Conservation (phyloP, 2,797 vertebrate genomes). For the Parotocinclus haroldoi region DNA sequence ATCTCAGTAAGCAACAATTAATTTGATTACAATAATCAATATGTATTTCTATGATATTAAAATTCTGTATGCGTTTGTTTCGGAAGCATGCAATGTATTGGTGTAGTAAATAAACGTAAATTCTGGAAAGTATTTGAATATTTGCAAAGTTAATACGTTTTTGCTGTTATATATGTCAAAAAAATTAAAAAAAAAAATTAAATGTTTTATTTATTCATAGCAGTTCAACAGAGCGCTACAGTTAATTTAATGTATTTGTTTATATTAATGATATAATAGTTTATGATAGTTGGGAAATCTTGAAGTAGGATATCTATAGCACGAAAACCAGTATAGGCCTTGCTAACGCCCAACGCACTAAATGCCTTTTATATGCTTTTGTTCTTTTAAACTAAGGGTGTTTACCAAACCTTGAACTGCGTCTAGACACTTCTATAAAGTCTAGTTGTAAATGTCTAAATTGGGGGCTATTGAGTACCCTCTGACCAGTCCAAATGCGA, state of each 20-base stretch:
- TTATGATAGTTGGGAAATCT: not conserved
- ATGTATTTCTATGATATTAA: conserved; percentile 58
- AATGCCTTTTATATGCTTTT: conserved; percentile 67
- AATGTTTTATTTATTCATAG: too few species aligned
- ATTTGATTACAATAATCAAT: conserved; percentile 51
- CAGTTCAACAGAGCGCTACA: too few species aligned
- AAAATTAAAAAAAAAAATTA: too few species aligned
- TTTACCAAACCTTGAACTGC: conserved; percentile 99
- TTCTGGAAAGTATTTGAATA: conserved; percentile 44
- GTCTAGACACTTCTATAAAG: conserved; percentile 99
- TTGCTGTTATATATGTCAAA: too few species aligned
- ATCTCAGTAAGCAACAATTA: conserved; percentile 47
- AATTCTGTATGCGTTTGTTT: conserved; percentile 65
- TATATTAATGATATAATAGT: not conserved
- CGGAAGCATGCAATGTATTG: conserved; percentile 69
- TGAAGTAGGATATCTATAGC: not conserved
- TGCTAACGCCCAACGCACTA: not conserved
- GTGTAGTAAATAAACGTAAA: conserved; percentile 68
- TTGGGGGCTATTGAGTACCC: conserved; percentile 94
- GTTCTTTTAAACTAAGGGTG: conserved; percentile 81
- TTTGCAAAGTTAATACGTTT: too few species aligned
- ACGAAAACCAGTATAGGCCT: not conserved
- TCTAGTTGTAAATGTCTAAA: conserved; percentile 93
- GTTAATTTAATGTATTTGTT: not conserved
- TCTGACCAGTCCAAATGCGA: conserved; percentile 79